Percentiles rank a stretch among this genome's conserved stretches.
phyloP scores from a whole-genome alignment of 1,140 invertebrate genomes.

The Maconellicoccus hirsutus region DNA sequence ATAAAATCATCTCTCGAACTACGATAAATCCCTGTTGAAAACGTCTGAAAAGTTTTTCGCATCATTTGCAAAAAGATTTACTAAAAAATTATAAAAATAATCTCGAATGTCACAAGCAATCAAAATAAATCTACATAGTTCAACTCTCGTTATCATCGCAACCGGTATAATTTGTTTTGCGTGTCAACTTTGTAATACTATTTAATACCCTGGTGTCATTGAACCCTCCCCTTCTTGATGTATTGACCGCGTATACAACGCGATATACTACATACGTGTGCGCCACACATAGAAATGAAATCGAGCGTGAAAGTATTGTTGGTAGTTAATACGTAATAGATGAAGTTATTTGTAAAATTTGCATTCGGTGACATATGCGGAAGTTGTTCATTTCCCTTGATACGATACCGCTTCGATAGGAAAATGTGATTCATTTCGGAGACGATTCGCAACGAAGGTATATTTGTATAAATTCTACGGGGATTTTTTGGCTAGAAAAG shows the following conservation, averaged over 20 bases:
- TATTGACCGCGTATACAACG: not conserved
- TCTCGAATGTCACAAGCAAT: no score
- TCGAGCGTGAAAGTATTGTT: not conserved
- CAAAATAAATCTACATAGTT: no score
- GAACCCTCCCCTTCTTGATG: not conserved
- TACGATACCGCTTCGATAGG: not conserved
- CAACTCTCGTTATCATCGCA: not conserved
- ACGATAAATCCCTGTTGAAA: no score
- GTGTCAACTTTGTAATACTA: not conserved
- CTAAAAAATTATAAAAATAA: no score
- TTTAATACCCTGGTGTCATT: not conserved
- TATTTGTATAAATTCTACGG: not conserved
- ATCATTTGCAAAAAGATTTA: no score
- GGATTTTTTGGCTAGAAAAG: not conserved
- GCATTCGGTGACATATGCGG: not conserved
- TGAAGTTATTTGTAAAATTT: not conserved
- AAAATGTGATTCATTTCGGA: not conserved
- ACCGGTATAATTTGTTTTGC: not conserved
- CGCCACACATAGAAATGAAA: not conserved
- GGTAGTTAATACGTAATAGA: not conserved
- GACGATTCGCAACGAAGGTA: not conserved
- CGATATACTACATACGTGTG: no score
- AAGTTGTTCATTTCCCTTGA: not conserved
- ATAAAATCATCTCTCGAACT: no score
- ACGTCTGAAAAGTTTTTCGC: no score